Evolutionary conservation across 2,888 invertebrate species (phyloP).

Genomic region (Melieria omissa): DNA sequence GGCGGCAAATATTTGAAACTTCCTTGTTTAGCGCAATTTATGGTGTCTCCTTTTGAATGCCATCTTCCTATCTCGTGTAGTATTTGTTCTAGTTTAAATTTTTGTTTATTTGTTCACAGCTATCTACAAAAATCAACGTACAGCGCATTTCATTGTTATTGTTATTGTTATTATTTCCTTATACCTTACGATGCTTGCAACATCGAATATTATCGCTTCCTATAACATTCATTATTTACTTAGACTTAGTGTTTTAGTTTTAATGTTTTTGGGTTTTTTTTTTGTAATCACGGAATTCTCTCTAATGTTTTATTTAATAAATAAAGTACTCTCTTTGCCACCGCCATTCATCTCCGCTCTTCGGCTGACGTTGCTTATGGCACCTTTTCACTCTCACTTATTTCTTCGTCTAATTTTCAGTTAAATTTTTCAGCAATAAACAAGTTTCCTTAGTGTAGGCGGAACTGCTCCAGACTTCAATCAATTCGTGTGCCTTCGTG

Average conservation of each 20-base stretch:
- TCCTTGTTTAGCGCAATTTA: no score
- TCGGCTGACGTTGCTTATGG: no score
- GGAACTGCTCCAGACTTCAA: neutral
- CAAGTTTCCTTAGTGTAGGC: conserved; percentile 31
- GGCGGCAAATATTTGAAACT: no score
- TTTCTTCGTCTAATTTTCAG: conserved; percentile 12
- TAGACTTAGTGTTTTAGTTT: conserved; percentile 20
- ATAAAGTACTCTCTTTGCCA: no score
- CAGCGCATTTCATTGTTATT: neutral
- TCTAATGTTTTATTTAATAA: no score
- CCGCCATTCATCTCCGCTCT: no score
- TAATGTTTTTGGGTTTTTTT: neutral
- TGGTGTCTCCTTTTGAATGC: no score
- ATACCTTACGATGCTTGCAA: conserved; percentile 10
- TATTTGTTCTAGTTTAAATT: neutral
- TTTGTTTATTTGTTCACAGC: conserved; percentile 10
- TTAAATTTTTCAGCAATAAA: conserved; percentile 33
- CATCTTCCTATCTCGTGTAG: no score
- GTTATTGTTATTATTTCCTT: conserved; percentile 6
- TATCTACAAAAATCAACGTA: conserved; percentile 16
- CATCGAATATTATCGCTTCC: conserved; percentile 26
- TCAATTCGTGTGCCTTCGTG: no score
- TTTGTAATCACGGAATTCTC: neutral
- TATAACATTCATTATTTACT: conserved; percentile 12
- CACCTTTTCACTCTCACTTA: conserved; percentile 33